Evolutionary conservation across 1,140 invertebrate species (phyloP).

Genomic region (Apis florea): DNA sequence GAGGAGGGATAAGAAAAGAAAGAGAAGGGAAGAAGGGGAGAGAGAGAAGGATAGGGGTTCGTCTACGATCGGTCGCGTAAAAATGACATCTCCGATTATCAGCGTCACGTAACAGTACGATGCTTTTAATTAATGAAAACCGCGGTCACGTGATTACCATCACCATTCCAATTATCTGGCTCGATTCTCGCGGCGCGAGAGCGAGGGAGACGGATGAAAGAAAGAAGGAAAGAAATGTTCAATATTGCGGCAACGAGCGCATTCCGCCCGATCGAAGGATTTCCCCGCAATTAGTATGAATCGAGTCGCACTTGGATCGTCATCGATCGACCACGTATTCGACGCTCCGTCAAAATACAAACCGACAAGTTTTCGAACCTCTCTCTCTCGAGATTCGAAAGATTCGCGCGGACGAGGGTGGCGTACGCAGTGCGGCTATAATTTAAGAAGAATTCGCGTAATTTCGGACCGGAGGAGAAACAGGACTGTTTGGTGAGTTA

Average conservation of each 20-base stretch:
- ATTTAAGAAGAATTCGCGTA: constrained; percentile 33
- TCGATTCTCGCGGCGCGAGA: background rate
- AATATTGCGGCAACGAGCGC: background rate
- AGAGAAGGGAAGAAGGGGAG: too few relatives aligned
- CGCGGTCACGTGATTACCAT: background rate
- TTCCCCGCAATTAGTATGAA: constrained; percentile 42
- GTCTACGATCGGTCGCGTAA: background rate
- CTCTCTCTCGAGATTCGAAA: background rate
- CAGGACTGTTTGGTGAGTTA: constrained; percentile 35
- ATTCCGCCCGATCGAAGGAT: constrained; percentile 28
- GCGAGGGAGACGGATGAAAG: background rate
- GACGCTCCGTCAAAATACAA: background rate
- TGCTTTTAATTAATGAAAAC: constrained; percentile 23
- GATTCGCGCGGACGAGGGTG: background rate
- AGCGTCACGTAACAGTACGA: constrained; percentile 2
- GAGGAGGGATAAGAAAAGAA: too few relatives aligned
- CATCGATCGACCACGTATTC: too few relatives aligned
- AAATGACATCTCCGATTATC: constrained; percentile 25
- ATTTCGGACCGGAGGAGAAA: constrained; percentile 1
- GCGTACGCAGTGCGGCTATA: background rate
- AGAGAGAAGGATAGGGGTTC: background rate
- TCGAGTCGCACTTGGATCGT: constrained; percentile 1
- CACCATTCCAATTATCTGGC: constrained; percentile 23
- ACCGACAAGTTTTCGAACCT: background rate
- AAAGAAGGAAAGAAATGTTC: background rate